Evolutionary conservation across 2,113 vertebrate species (phyloP).

Genomic region (Dolichallabes microphthalmus): DNA sequence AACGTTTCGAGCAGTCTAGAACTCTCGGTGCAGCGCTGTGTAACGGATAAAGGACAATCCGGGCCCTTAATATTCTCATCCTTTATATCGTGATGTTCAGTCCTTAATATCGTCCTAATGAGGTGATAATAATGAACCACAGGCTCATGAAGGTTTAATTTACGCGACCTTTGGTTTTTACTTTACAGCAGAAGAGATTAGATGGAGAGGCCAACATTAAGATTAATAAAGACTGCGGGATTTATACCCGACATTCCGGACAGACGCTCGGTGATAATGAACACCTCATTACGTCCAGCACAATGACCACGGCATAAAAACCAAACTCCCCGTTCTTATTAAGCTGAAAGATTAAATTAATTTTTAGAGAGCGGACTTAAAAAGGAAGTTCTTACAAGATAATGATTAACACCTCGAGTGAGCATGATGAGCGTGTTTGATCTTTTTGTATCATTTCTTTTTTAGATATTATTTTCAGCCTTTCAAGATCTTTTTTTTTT

Average conservation of each 20-base stretch:
- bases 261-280: constrained; percentile 22
- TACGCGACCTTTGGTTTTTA: constrained; percentile 33
- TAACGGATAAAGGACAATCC: background rate
- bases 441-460: background rate
- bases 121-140: constrained; percentile 21
- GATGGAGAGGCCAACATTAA: constrained; percentile 6
- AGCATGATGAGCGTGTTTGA: background rate
- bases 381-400: background rate
- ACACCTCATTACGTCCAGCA: constrained; percentile 22
- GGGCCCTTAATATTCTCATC: background rate
- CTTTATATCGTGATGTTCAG: background rate
- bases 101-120: constrained; percentile 22
- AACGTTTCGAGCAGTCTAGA: too few species aligned
- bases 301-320: background rate
- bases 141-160: constrained; percentile 8
- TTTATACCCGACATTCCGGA: constrained; percentile 21
- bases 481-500: background rate
- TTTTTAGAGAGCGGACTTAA: background rate
- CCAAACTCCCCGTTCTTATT: background rate
- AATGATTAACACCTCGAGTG: background rate
- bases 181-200: constrained; percentile 19
- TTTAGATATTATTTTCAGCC: background rate
- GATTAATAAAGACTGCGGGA: constrained; percentile 14
- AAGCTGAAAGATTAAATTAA: background rate
- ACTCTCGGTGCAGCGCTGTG: background rate